These are phyloP conservation scores for Entelurus aequoreus DNA, from an alignment of 2,113 vertebrate species.

Conservation along the genomic window DNA sequence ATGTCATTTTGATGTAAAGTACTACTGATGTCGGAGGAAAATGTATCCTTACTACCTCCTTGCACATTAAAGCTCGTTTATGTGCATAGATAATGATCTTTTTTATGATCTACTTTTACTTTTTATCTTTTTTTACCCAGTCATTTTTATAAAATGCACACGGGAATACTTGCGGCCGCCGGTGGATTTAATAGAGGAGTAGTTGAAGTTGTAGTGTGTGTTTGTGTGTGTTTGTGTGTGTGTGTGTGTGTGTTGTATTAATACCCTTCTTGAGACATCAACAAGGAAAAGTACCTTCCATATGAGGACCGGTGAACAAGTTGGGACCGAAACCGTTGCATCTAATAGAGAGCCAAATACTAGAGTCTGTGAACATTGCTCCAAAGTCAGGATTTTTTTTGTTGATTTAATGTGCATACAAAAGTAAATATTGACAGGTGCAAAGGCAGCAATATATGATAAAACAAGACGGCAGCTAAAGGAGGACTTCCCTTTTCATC, in stretches of 20 bases:
- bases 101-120: background rate
- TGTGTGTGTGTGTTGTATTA: background rate
- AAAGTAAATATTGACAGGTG: too few relatives aligned
- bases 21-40: background rate
- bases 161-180: background rate
- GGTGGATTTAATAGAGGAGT: background rate
- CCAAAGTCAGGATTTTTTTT: too few relatives aligned
- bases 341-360: too few relatives aligned
- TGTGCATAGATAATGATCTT: background rate
- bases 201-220: background rate
- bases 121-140: background rate
- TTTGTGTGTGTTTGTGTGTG: slow-evolving; percentile 10
- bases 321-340: too few relatives aligned
- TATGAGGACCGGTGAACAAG: too few relatives aligned
- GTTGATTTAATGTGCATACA: too few relatives aligned
- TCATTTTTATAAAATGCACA: background rate
- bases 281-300: too few relatives aligned
- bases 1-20: slow-evolving; percentile 4
- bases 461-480: too few relatives aligned
- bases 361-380: too few relatives aligned
- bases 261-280: too few relatives aligned
- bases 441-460: too few relatives aligned
- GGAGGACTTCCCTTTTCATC: too few relatives aligned
- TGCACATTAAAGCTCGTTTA: background rate
- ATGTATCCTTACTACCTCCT: background rate